Base-by-base conservation (phyloP, 2,797 vertebrate genomes). In the Gadopsis bispinosus region DNA sequence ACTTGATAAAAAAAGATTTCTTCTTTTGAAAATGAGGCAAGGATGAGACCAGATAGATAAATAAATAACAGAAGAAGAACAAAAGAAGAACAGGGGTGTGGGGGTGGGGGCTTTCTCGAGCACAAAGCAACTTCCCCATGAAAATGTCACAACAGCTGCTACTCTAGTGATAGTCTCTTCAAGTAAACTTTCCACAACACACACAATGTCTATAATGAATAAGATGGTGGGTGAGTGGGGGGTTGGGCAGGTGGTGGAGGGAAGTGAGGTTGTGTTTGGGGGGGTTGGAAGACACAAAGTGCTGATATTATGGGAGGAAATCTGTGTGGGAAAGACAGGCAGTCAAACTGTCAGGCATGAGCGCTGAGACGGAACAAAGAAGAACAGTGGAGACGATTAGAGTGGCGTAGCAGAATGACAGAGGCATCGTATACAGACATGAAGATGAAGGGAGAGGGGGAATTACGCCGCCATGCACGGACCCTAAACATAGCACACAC, bases 281-380 rank as follows among this genome's bases (percentile, higher is more conserved):
- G 48, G 71, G 33, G 55, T 68, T 83, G 78, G 76, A 59, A 66
- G 74, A 65, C 75, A 87, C 88, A 87, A 85, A 88, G 85, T 89
- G 85, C 83, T 87, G 87, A 91, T 91, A 88, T 87, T 92, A 87
- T 83, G 79, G 80, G 88, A 91, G 91, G 89, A 93, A 90, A 92
- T 91, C 78, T 89, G 91, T 86, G 87, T 77, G 81, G 88, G 89
- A 91, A 92, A 86, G 91, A 91, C 90, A 88, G 91, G 90, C 93
- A 94, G 93, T 94, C 94, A 94, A 93, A 93, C 93, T 94, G 94
- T 94, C 94, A 94, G 91, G 86, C 88, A 85, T 88, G 93, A 91
- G 94, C 93, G 79, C 88, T 90, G 93, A 94, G 89, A 94, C 76
- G 91, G 94, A 94, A 94, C 94, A 94, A 93, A 94, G 92, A 93